A percentile compares a stretch with the other conserved stretches of the same genome.
These are phyloP conservation scores for Chionoecetes opilio DNA, from an alignment of 1,140 invertebrate species.

Conservation along the genomic window DNA sequence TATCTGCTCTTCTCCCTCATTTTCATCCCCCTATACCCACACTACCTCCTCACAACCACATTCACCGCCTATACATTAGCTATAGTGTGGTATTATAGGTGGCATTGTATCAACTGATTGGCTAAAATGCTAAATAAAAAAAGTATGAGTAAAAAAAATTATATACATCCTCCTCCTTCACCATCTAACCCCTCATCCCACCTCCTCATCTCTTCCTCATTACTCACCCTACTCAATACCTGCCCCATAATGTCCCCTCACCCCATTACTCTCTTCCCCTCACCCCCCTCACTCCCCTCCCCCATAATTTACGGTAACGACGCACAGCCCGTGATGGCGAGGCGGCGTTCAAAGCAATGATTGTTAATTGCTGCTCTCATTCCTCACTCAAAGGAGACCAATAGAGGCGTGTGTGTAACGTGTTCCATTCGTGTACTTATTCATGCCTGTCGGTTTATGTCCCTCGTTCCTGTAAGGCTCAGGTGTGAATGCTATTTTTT, in stretches of 20 bases:
- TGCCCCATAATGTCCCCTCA: not conserved
- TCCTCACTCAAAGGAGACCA: not conserved
- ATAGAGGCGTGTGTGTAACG: no score
- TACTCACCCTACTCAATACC: not conserved
- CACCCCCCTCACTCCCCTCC: no score
- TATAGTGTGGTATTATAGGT: no score
- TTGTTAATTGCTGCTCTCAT: not conserved
- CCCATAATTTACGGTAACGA: constrained; percentile 19
- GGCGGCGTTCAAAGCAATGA: not conserved
- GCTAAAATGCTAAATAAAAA: no score
- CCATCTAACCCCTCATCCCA: not conserved
- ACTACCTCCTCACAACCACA: not conserved
- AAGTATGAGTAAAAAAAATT: no score
- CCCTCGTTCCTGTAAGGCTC: no score
- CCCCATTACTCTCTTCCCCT: not conserved
- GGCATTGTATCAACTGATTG: no score
- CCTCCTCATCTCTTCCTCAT: constrained; percentile 1
- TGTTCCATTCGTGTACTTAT: no score
- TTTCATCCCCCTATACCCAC: not conserved
- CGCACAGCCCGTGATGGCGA: not conserved
- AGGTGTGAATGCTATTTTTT: no score
- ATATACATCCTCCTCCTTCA: not conserved
- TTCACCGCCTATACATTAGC: no score
- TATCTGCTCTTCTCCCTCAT: not conserved
- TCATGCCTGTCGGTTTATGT: no score